phyloP scores from a whole-genome alignment of 2,888 invertebrate genomes.

The Geophilus truncorum region DNA sequence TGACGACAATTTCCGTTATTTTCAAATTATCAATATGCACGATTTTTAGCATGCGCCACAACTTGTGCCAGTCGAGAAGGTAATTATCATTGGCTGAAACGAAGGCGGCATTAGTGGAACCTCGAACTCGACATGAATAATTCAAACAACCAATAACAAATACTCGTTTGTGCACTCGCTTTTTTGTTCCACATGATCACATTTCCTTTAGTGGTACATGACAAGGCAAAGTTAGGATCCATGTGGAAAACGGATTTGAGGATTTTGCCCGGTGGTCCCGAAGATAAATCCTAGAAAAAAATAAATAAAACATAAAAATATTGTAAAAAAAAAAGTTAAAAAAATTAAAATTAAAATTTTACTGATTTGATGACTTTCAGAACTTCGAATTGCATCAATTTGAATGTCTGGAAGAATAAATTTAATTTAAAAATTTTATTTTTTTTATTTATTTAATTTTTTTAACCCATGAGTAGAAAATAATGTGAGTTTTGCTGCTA shows the following conservation, averaged over 20 bases:
- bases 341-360: background rate
- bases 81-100: background rate
- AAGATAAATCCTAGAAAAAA: background rate
- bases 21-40: background rate
- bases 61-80: background rate
- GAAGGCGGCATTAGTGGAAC: no score
- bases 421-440: no score
- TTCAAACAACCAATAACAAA: no score
- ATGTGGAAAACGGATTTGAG: background rate
- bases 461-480: constrained; percentile 3
- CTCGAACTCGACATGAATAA: no score
- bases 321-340: background rate
- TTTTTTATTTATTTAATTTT: no score
- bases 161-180: background rate
- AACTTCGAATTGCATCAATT: no score
- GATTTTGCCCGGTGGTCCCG: background rate
- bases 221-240: background rate
- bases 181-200: background rate
- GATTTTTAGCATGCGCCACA: background rate
- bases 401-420: no score
- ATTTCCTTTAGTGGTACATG: background rate
- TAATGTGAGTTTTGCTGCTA: background rate
- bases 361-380: no score
- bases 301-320: background rate
- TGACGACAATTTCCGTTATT: background rate